These are phyloP conservation scores for Artemia franciscana DNA, from an alignment of 1,140 invertebrate genomes.

Conservation along the genomic window DNA sequence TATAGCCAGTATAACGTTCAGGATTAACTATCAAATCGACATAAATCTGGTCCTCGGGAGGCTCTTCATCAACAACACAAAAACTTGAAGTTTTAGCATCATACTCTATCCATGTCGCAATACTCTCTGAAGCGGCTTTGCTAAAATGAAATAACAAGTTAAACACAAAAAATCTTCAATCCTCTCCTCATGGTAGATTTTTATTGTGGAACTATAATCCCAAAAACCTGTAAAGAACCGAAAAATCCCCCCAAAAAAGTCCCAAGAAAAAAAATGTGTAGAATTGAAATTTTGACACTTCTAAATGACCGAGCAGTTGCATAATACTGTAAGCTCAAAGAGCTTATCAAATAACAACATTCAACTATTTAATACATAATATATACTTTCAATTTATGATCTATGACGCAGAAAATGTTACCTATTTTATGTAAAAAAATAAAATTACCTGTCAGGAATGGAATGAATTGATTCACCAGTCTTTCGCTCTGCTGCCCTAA, in stretches of 20 bases:
- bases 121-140: constrained; percentile 24
- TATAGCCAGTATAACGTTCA: constrained; percentile 90
- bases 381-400: too few relatives aligned
- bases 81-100: constrained; percentile 78
- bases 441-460: too few relatives aligned
- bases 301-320: too few relatives aligned
- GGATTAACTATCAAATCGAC: constrained; percentile 89
- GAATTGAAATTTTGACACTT: neutral
- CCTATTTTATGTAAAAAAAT: too few relatives aligned
- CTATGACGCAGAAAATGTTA: too few relatives aligned
- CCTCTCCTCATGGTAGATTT: neutral
- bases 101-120: constrained; percentile 55
- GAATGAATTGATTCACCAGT: too few relatives aligned
- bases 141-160: constrained; percentile 16
- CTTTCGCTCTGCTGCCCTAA: too few relatives aligned
- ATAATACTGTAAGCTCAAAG: too few relatives aligned
- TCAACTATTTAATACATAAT: too few relatives aligned
- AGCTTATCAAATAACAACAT: too few relatives aligned
- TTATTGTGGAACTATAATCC: neutral
- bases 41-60: constrained; percentile 47
- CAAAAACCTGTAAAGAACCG: neutral
- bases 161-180: neutral
- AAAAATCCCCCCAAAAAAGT: neutral
- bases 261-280: neutral
- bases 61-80: constrained; percentile 63